Percentiles rank a stretch among this genome's conserved stretches.
Conservation (phyloP, 2,888 invertebrate species). For the Drosophila meridiana region DNA sequence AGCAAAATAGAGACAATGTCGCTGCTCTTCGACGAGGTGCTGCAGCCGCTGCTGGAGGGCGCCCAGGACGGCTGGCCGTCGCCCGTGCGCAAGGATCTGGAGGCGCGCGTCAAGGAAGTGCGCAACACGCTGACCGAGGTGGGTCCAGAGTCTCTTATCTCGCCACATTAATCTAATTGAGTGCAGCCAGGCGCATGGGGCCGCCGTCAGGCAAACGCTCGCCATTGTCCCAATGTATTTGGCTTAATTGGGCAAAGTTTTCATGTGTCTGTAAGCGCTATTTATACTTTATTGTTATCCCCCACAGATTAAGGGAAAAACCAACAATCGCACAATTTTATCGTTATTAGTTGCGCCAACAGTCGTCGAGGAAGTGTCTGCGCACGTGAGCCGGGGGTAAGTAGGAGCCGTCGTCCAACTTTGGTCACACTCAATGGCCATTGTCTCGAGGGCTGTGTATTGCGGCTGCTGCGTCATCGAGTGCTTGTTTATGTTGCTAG, state of each 20-base stretch:
- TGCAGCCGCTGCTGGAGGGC: slow-evolving; percentile 90
- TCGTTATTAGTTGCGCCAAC: slow-evolving; percentile 93
- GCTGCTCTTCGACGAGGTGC: slow-evolving; percentile 90
- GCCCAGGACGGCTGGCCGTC: slow-evolving; percentile 90
- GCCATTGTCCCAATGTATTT: slow-evolving; percentile 48
- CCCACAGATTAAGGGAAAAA: slow-evolving; percentile 88
- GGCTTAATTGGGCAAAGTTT: slow-evolving; percentile 81
- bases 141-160: slow-evolving; percentile 56
- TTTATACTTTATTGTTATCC: slow-evolving; percentile 79
- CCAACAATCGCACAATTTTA: slow-evolving; percentile 94
- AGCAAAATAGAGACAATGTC: slow-evolving; percentile 90
- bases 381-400: slow-evolving; percentile 85
- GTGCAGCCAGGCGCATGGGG: slow-evolving; percentile 52
- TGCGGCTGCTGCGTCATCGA: slow-evolving; percentile 26
- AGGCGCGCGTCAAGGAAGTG: slow-evolving; percentile 89
- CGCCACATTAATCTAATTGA: slow-evolving; percentile 75
- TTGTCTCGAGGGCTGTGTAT: slow-evolving; percentile 54
- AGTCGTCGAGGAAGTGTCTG: slow-evolving; percentile 88
- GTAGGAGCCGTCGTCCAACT: slow-evolving; percentile 38
- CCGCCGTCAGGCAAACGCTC: background rate
- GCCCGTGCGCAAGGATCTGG: slow-evolving; percentile 90
- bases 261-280: slow-evolving; percentile 67
- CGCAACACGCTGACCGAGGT: slow-evolving; percentile 84
- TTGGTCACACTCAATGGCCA: slow-evolving; percentile 41
- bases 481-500: slow-evolving; percentile 36